Conservation (phyloP, 2,888 invertebrate species). For the Cataglyphis cursor region DNA sequence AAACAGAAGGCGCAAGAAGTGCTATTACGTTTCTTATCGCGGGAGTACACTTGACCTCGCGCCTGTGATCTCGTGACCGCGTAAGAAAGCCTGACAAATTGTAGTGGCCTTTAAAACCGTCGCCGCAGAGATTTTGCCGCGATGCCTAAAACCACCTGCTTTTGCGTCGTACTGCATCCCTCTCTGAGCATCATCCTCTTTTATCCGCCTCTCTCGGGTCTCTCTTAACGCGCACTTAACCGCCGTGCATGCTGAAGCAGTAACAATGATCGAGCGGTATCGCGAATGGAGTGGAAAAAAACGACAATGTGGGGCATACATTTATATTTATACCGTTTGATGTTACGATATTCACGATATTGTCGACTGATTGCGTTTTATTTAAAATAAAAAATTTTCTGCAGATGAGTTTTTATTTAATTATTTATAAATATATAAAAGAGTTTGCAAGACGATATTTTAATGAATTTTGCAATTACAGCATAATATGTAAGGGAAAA, state of each 20-base stretch:
- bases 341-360: neutral
- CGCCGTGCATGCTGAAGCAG: constrained; percentile 33
- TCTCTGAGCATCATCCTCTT: constrained; percentile 23
- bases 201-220: neutral
- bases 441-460: neutral
- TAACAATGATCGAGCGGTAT: constrained; percentile 19
- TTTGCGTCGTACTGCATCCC: constrained; percentile 18
- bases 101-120: constrained; percentile 31
- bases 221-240: constrained; percentile 44
- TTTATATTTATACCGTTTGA: constrained; percentile 11
- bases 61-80: constrained; percentile 49
- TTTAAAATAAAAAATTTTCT: neutral
- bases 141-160: constrained; percentile 30
- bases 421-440: neutral
- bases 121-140: constrained; percentile 33
- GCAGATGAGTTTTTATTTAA: neutral
- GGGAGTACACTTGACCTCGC: constrained; percentile 63
- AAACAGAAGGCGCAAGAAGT: constrained; percentile 46
- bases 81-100: constrained; percentile 65
- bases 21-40: constrained; percentile 58
- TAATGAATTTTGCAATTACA: neutral
- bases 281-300: constrained; percentile 8
- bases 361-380: neutral
- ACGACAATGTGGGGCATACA: neutral
- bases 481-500: neutral